Conservation (phyloP, 64 coral and sea anemone genomes). For the Pachyseris speciosa region DNA sequence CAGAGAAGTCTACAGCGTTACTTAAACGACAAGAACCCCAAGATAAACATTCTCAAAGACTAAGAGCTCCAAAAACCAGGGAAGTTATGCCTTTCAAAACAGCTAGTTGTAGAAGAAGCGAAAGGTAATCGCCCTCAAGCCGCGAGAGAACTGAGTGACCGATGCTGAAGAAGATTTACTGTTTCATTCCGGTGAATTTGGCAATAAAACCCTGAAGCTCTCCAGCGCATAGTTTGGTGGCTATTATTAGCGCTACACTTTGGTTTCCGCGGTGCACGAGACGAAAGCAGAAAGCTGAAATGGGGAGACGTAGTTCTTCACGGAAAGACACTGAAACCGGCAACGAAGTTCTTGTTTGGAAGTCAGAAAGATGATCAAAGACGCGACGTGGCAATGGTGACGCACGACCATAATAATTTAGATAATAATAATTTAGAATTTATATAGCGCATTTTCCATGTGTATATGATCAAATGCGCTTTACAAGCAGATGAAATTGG, state of each 20-base stretch:
- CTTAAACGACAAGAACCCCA: conserved; percentile 35
- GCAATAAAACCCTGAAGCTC: conserved; percentile 33
- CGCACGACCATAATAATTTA: neutral
- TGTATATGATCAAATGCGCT: no score
- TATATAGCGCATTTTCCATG: no score
- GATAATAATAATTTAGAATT: no score
- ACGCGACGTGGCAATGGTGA: conserved; percentile 8
- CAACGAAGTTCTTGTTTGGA: conserved; percentile 25
- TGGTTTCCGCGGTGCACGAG: conserved; percentile 55
- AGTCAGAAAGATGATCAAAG: conserved; percentile 23
- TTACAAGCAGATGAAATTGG: no score
- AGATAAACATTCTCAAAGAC: no score
- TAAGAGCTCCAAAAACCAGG: conserved; percentile 12
- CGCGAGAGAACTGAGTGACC: conserved; percentile 8
- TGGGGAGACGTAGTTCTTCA: conserved; percentile 48
- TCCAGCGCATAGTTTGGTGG: conserved; percentile 66
- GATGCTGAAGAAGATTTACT: conserved; percentile 60
- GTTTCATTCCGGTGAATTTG: conserved; percentile 49
- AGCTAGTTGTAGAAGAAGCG: conserved; percentile 8
- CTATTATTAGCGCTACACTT: conserved; percentile 57
- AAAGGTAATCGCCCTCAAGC: conserved; percentile 72
- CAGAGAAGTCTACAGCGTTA: conserved; percentile 66
- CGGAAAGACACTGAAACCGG: conserved; percentile 40
- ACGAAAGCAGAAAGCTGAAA: conserved; percentile 54
- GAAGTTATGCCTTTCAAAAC: conserved; percentile 10